Percentiles rank a stretch among this genome's conserved stretches.
phyloP scores from a whole-genome alignment of 2,113 vertebrate species.

The Hemiprocne comata region DNA sequence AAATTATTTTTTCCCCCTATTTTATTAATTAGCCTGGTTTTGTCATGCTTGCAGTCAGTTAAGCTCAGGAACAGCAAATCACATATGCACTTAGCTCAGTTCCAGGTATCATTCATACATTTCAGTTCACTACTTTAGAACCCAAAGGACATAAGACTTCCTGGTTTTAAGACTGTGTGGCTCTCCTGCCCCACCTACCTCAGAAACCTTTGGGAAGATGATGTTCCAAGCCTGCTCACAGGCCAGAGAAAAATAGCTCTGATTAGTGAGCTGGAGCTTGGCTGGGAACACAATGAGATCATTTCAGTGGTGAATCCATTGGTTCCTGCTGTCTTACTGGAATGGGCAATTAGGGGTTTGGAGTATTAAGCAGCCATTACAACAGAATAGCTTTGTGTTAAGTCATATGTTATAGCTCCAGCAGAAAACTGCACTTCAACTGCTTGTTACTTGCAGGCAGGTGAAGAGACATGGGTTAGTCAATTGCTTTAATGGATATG shows the following conservation, averaged over 20 bases:
- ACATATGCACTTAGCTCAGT: not conserved
- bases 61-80: not conserved
- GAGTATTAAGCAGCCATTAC: not conserved
- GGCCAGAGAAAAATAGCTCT: not conserved
- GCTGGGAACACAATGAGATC: not conserved
- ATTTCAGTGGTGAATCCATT: not conserved
- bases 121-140: not conserved
- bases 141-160: not conserved
- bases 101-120: not conserved
- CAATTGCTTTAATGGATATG: not conserved
- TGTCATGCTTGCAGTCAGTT: rapidly evolving
- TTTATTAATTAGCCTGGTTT: not conserved
- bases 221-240: not conserved
- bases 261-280: not conserved
- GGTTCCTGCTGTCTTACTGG: not conserved
- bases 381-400: not conserved
- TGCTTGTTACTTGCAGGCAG: not conserved
- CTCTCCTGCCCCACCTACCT: not conserved
- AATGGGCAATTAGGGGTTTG: not conserved
- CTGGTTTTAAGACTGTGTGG: not conserved
- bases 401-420: not conserved
- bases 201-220: not conserved
- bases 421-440: not conserved
- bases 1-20: rapidly evolving
- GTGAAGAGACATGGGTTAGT: not conserved